phyloP scores from a whole-genome alignment of 2,888 invertebrate genomes.

The Pelosia muscerda region DNA sequence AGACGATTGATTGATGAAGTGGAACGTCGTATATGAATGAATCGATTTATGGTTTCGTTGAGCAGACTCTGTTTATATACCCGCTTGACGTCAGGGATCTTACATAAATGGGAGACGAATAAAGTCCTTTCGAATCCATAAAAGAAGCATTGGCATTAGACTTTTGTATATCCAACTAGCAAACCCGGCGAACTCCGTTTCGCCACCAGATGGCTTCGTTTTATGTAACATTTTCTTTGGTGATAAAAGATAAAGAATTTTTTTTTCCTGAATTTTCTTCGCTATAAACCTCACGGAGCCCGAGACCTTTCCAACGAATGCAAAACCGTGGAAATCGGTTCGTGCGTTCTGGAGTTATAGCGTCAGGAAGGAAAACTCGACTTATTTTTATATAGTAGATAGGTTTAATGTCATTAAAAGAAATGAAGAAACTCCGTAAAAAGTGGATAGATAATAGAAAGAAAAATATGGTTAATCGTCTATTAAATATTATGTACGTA shows the following conservation, averaged over 20 bases:
- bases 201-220: no score
- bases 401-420: conserved; percentile 30
- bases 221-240: no score
- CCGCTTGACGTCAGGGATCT: conserved; percentile 78
- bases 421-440: conserved; percentile 30
- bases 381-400: no score
- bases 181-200: no score
- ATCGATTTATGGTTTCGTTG: conserved; percentile 79
- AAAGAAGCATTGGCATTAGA: conserved; percentile 42
- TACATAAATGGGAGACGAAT: conserved; percentile 66
- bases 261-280: no score
- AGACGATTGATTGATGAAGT: conserved; percentile 80
- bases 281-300: no score
- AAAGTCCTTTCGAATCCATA: conserved; percentile 58
- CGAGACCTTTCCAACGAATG: no score
- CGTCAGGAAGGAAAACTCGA: no score
- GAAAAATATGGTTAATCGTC: conserved; percentile 28
- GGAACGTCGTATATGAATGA: conserved; percentile 81
- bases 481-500: conserved; percentile 27
- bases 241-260: no score
- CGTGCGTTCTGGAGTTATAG: no score
- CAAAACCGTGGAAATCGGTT: no score
- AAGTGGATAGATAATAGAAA: conserved; percentile 24
- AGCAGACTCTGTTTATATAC: conserved; percentile 73
- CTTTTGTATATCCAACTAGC: conserved; percentile 23